A percentile compares a stretch with the other conserved stretches of the same genome.
These are phyloP conservation scores for Sepiola atlantica DNA, from an alignment of 2,888 invertebrate genomes.

Conservation along the genomic window DNA sequence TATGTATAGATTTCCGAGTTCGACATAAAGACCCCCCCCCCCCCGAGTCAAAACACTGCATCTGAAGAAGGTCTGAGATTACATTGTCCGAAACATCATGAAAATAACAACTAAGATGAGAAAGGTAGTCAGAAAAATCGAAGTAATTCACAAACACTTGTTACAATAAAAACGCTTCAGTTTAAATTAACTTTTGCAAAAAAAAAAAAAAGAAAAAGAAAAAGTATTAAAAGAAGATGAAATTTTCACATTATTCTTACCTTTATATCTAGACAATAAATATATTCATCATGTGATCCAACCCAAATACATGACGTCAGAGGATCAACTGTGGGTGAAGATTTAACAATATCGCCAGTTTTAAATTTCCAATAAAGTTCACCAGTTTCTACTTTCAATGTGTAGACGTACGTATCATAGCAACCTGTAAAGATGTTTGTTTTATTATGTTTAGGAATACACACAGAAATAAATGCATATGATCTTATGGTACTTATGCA, in stretches of 20 bases:
- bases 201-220: background rate
- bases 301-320: slow-evolving; percentile 78
- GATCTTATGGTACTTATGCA: no score
- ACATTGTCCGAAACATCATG: no score
- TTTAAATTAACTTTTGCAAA: background rate
- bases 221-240: background rate
- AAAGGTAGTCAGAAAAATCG: background rate
- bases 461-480: background rate
- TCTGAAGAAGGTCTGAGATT: no score
- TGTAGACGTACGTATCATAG: slow-evolving; percentile 84
- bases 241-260: slow-evolving; percentile 52
- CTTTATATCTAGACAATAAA: slow-evolving; percentile 75
- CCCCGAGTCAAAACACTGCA: no score
- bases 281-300: slow-evolving; percentile 83
- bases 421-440: slow-evolving; percentile 77
- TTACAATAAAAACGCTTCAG: background rate
- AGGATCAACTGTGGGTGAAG: slow-evolving; percentile 78
- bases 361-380: slow-evolving; percentile 80
- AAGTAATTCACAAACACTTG: background rate
- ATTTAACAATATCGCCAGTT: slow-evolving; percentile 82
- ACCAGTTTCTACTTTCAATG: slow-evolving; percentile 79
- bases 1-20: no score
- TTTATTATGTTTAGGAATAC: background rate
- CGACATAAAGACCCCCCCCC: no score
- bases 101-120: no score